Evolutionary conservation across 1,140 invertebrate species (phyloP).

Genomic region (Drosophila suzukii): DNA sequence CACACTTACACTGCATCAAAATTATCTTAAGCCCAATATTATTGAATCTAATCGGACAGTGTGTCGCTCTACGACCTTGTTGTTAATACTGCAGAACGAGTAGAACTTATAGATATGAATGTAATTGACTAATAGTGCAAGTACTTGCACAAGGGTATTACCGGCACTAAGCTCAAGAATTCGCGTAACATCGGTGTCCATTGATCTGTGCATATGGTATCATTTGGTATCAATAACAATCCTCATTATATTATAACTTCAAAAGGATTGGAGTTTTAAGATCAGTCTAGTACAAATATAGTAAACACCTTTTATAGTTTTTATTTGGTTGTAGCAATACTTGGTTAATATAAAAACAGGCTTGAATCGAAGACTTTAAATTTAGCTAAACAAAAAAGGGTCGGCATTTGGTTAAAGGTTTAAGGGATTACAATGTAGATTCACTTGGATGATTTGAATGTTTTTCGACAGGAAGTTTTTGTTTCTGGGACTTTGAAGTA

Average conservation of each 20-base stretch:
- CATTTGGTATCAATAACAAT: no score
- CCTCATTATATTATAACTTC: no score
- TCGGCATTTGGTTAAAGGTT: neutral
- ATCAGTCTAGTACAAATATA: no score
- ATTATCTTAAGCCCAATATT: conserved; percentile 2
- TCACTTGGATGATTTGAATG: neutral
- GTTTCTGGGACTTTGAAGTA: neutral
- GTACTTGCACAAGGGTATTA: neutral
- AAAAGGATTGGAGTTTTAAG: no score
- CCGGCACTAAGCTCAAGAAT: neutral
- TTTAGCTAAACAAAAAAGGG: neutral
- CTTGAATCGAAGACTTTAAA: neutral
- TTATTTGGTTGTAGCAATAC: neutral
- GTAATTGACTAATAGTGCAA: neutral
- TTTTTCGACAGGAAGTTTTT: neutral
- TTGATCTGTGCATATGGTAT: no score
- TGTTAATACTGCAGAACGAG: neutral
- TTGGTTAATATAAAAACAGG: neutral
- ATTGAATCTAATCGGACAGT: conserved; percentile 6
- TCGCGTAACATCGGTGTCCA: neutral
- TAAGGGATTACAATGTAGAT: neutral
- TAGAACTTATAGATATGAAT: neutral
- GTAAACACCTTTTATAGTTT: neutral
- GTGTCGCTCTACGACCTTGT: neutral
- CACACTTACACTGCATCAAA: neutral